A percentile compares a stretch with the other conserved stretches of the same genome.
These are phyloP conservation scores for Drosophila eohydei DNA, from an alignment of 2,888 invertebrate species.

Conservation along the genomic window DNA sequence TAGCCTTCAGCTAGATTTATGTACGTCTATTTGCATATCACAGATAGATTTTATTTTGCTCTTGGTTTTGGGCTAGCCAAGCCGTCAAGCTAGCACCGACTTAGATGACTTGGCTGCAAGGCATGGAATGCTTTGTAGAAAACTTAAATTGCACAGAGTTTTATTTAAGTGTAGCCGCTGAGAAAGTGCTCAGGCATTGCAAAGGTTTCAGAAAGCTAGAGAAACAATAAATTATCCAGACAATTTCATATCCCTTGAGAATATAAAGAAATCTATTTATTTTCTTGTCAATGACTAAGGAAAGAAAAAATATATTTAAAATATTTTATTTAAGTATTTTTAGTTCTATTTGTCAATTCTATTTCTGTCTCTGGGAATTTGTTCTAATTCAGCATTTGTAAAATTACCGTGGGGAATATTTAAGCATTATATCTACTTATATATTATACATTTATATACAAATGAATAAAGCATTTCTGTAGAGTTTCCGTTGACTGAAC, in stretches of 20 bases:
- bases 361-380: not conserved
- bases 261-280: not conserved
- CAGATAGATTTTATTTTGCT: constrained; percentile 28
- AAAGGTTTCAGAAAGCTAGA: not conserved
- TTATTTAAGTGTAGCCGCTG: not conserved
- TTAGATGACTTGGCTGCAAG: constrained; percentile 35
- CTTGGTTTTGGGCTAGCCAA: constrained; percentile 7
- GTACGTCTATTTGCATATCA: constrained; percentile 54
- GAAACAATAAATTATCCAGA: not conserved
- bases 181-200: not conserved
- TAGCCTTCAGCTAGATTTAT: constrained; percentile 47
- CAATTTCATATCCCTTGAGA: too few species aligned
- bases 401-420: not conserved
- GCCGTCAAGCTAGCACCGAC: constrained; percentile 3
- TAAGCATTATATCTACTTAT: not conserved
- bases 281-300: not conserved
- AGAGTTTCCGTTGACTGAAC: not conserved
- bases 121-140: constrained; percentile 5
- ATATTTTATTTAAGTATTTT: not conserved
- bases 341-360: not conserved
- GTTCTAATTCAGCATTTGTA: not conserved
- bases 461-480: not conserved
- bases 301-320: too few species aligned
- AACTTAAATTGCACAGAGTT: constrained; percentile 14
- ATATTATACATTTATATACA: not conserved